Evolutionary conservation across 1,140 invertebrate genomes (phyloP).

Genomic region (Drosophila mauritiana): DNA sequence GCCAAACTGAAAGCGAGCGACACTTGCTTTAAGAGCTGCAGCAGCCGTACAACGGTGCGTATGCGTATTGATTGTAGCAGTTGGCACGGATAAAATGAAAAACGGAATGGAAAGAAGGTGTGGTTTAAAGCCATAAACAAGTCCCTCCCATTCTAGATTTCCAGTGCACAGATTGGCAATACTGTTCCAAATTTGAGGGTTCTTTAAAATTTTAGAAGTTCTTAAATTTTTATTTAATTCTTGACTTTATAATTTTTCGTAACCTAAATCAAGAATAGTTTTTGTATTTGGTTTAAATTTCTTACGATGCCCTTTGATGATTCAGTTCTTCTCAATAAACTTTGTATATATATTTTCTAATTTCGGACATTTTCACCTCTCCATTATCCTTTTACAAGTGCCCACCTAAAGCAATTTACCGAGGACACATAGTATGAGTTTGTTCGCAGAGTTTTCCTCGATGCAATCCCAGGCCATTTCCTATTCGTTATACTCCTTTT

Average conservation of each 20-base stretch:
- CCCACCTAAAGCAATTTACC: conserved; percentile 7
- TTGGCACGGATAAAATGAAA: not conserved
- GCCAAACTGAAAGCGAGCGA: conserved; percentile 39
- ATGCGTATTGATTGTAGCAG: conserved; percentile 64
- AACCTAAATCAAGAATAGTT: not conserved
- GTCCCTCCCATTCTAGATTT: too few relatives aligned
- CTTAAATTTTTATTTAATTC: not conserved
- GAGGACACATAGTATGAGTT: conserved; percentile 6
- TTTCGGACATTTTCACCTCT: not conserved
- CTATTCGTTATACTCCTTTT: not conserved
- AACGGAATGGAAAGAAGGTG: not conserved
- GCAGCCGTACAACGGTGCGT: conserved; percentile 58
- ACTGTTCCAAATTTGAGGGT: not conserved
- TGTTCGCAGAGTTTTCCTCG: not conserved
- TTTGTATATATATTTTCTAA: not conserved
- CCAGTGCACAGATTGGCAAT: fast-evolving
- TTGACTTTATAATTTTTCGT: not conserved
- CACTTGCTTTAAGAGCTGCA: conserved; percentile 28
- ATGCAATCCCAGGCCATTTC: not conserved
- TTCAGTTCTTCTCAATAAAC: not conserved
- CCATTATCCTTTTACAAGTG: not conserved
- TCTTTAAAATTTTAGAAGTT: not conserved
- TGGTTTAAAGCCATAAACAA: not conserved
- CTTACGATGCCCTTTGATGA: not conserved
- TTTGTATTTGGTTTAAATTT: not conserved